A percentile compares a stretch with the other conserved stretches of the same genome.
These are phyloP conservation scores for Pungitius pungitius DNA, from an alignment of 2,113 vertebrate genomes.

Conservation along the genomic window DNA sequence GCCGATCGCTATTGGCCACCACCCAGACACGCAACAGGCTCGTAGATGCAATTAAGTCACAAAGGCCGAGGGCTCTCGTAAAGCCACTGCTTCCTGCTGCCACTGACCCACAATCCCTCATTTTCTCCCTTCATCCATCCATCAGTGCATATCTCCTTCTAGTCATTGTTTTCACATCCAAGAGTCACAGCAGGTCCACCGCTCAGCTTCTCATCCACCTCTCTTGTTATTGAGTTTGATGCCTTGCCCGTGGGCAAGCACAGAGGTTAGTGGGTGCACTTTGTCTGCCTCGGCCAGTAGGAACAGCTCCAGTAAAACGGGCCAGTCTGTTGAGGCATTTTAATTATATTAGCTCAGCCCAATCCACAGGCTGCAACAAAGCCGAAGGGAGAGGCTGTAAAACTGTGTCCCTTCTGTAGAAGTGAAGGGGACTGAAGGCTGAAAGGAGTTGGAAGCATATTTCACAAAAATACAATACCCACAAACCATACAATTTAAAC, in stretches of 20 bases:
- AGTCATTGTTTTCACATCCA: conserved; percentile 41
- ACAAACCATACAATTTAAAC: conserved; percentile 43
- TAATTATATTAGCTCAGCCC: conserved; percentile 67
- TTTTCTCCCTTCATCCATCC: conserved; percentile 25
- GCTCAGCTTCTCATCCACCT: conserved; percentile 37
- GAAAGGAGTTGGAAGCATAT: conserved; percentile 21
- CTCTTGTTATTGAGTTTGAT: conserved; percentile 45
- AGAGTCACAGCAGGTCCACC: not conserved
- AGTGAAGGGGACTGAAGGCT: conserved; percentile 28
- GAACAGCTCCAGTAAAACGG: conserved; percentile 61
- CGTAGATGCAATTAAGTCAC: conserved; percentile 54
- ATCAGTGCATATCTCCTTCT: conserved; percentile 30
- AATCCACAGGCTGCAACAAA: conserved; percentile 36
- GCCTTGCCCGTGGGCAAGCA: conserved; percentile 52
- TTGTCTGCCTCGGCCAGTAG: conserved; percentile 45
- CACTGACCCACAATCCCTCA: conserved; percentile 54
- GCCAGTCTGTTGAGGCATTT: conserved; percentile 65
- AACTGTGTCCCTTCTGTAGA: conserved; percentile 40
- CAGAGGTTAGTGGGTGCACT: conserved; percentile 48
- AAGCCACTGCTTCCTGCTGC: conserved; percentile 62
- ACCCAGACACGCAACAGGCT: conserved; percentile 52
- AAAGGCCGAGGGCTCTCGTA: conserved; percentile 54
- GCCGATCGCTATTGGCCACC: conserved; percentile 35
- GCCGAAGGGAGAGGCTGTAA: conserved; percentile 42
- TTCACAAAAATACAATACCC: conserved; percentile 35